Evolutionary conservation across 2,113 vertebrate species (phyloP).

Genomic region (Rhinichthys klamathensis): DNA sequence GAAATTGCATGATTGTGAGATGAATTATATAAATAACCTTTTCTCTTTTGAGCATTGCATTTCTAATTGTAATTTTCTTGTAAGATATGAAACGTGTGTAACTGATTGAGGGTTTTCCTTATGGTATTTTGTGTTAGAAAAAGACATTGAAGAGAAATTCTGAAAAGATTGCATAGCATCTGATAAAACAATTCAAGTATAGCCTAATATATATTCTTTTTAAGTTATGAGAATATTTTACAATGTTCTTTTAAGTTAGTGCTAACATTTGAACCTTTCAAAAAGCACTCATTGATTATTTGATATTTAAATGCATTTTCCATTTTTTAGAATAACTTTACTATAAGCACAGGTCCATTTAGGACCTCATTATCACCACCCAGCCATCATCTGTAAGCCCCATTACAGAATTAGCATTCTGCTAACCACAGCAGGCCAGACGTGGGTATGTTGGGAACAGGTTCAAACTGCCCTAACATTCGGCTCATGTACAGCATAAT

Average conservation of each 20-base stretch:
- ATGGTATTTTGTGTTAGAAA: neutral
- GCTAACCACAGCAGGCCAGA: neutral
- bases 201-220: neutral
- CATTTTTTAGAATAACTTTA: neutral
- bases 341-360: neutral
- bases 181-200: neutral
- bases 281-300: too few relatives aligned
- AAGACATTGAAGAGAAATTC: neutral
- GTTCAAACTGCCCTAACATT: neutral
- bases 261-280: neutral
- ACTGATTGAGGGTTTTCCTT: neutral
- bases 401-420: neutral
- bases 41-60: neutral
- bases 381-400: neutral
- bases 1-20: neutral
- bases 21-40: neutral
- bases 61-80: neutral
- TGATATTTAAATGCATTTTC: neutral
- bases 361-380: neutral
- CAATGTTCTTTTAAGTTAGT: too few relatives aligned
- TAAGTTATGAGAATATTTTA: too few relatives aligned
- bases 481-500: constrained; percentile 53
- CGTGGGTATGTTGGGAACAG: neutral
- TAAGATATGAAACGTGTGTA: neutral
- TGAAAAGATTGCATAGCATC: neutral